phyloP scores from a whole-genome alignment of 2,113 vertebrate species.

The Corythornis madagascariensis region DNA sequence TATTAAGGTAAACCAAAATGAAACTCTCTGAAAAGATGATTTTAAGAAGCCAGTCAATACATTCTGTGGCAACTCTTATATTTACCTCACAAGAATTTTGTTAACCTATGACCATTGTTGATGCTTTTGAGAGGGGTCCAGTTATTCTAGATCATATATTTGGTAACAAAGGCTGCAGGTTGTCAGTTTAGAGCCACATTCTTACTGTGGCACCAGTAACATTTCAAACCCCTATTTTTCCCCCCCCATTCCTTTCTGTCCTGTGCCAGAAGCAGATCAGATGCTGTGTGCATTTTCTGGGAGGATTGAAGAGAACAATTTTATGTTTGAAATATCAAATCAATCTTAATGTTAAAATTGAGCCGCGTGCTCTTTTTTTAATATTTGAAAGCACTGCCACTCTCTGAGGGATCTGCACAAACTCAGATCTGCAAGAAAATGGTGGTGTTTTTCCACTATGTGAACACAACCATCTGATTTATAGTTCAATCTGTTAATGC shows the following conservation, averaged over 20 bases:
- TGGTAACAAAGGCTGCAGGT: not conserved
- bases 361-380: slow-evolving; percentile 53
- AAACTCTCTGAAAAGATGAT: not conserved
- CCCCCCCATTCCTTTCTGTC: not conserved
- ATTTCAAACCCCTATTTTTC: not conserved
- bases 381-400: slow-evolving; percentile 64
- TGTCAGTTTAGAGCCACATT: not conserved
- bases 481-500: slow-evolving; percentile 87
- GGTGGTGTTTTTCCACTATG: slow-evolving; percentile 79
- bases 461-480: slow-evolving; percentile 82
- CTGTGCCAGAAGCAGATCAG: not conserved
- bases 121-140: not conserved
- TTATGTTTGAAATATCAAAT: slow-evolving; percentile 60
- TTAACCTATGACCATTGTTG: not conserved
- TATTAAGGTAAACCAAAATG: not conserved
- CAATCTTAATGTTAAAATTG: slow-evolving; percentile 49
- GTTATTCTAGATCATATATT: not conserved
- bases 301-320: slow-evolving; percentile 36
- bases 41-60: not conserved
- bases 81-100: not conserved
- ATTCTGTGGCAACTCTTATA: not conserved
- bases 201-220: not conserved
- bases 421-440: slow-evolving; percentile 77
- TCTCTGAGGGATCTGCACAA: slow-evolving; percentile 73
- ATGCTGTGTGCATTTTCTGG: slow-evolving; percentile 17